Percentiles rank a stretch among this genome's conserved stretches.
Conservation (phyloP, 1,140 invertebrate species). For the Euura saliciscinereae region DNA sequence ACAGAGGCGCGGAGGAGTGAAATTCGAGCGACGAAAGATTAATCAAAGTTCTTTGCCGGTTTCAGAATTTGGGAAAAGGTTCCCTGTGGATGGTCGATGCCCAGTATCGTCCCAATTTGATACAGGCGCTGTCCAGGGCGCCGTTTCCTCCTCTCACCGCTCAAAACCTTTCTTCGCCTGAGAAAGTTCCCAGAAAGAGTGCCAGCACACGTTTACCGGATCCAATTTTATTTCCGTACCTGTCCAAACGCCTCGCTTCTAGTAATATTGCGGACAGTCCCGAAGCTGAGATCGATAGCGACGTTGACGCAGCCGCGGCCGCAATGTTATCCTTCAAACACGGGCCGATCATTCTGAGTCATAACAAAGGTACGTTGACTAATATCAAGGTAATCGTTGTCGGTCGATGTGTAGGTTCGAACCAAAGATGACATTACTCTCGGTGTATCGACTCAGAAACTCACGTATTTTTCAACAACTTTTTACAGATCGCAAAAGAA, state of each 20-base stretch:
- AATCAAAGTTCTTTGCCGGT: slow-evolving; percentile 33
- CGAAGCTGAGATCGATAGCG: slow-evolving; percentile 66
- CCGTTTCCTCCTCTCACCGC: slow-evolving; percentile 77
- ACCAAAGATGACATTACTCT: no score
- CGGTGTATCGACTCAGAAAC: slow-evolving; percentile 14
- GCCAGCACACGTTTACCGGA: slow-evolving; percentile 63
- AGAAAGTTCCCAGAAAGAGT: slow-evolving; percentile 47
- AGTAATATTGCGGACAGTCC: slow-evolving; percentile 53
- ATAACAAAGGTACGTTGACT: slow-evolving; percentile 56
- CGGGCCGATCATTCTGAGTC: slow-evolving; percentile 63
- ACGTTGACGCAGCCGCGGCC: slow-evolving; percentile 79
- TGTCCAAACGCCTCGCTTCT: slow-evolving; percentile 72
- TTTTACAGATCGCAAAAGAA: slow-evolving; percentile 50
- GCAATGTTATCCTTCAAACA: slow-evolving; percentile 84
- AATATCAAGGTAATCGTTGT: no score
- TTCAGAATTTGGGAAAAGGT: slow-evolving; percentile 89
- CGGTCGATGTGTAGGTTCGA: no score
- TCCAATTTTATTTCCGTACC: slow-evolving; percentile 79
- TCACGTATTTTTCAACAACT: slow-evolving; percentile 28
- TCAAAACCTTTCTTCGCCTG: slow-evolving; percentile 48
- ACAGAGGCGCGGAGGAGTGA: not conserved
- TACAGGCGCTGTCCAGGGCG: slow-evolving; percentile 83
- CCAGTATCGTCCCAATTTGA: slow-evolving; percentile 82
- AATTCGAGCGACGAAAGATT: slow-evolving; percentile 19
- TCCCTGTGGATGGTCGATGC: slow-evolving; percentile 95